These are phyloP conservation scores for Leptopilina myrica DNA, from an alignment of 2,888 invertebrate genomes.

Conservation along the genomic window DNA sequence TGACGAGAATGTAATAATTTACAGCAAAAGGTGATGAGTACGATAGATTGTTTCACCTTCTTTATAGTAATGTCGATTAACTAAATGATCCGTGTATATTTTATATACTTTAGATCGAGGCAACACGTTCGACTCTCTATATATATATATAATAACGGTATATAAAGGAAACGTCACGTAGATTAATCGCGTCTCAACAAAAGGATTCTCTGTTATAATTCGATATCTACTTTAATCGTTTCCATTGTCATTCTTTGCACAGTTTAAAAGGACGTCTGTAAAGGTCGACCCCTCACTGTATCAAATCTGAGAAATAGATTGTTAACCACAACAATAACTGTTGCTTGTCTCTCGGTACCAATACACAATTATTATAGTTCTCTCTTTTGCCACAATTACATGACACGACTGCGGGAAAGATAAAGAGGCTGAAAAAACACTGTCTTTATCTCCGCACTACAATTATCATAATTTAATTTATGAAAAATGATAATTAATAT, in stretches of 20 bases:
- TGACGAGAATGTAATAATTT: too few species aligned
- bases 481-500: not conserved
- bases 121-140: conserved; percentile 63
- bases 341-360: conserved; percentile 1
- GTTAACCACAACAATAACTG: conserved; percentile 26
- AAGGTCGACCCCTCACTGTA: conserved; percentile 28
- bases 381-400: conserved; percentile 17
- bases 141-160: too few species aligned
- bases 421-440: not conserved
- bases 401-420: not conserved
- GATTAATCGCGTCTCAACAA: conserved; percentile 67
- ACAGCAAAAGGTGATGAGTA: too few species aligned
- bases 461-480: not conserved
- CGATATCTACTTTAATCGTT: conserved; percentile 42
- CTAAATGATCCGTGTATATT: conserved; percentile 51
- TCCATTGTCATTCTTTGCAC: conserved; percentile 41
- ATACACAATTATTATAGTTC: conserved; percentile 11
- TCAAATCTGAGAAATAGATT: conserved; percentile 33
- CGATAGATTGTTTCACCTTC: conserved; percentile 46
- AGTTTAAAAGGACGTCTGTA: conserved; percentile 29
- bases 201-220: conserved; percentile 60
- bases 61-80: conserved; percentile 42
- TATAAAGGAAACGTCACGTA: conserved; percentile 50
- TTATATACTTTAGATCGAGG: conserved; percentile 54
- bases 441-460: not conserved